Conservation (phyloP, 2,797 vertebrate genomes). For the Anniella stebbinsi region DNA sequence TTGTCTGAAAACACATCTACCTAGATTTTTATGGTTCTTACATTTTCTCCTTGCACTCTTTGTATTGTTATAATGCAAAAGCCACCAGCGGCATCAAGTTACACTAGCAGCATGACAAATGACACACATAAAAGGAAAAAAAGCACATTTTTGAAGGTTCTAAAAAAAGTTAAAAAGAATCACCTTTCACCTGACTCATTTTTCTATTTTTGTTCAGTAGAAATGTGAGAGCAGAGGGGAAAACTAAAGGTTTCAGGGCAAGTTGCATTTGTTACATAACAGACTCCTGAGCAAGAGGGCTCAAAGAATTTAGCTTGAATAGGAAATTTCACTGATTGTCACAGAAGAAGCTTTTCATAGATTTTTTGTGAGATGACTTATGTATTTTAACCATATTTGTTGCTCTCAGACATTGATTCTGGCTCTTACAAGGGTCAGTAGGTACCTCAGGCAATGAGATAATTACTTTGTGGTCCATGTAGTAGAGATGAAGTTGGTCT, state of each 20-base stretch:
- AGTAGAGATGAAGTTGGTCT: not conserved
- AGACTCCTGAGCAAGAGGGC: not conserved
- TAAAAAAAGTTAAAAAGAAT: constrained; percentile 32
- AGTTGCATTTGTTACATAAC: not conserved
- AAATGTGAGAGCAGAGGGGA: not conserved
- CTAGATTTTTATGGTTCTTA: not conserved
- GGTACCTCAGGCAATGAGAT: not conserved
- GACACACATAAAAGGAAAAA: not conserved
- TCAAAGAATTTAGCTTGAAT: constrained; percentile 28
- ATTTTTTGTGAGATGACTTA: not conserved
- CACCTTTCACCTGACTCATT: constrained; percentile 19
- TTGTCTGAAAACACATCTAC: not conserved
- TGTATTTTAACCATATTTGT: not conserved
- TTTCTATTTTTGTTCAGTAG: not conserved
- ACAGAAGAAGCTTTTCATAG: not conserved
- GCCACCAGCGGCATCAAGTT: not conserved
- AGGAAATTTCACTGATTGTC: not conserved
- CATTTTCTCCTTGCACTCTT: constrained; percentile 23
- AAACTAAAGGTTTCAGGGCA: constrained; percentile 8
- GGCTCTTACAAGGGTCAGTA: not conserved
- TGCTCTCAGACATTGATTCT: not conserved
- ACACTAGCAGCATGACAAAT: constrained; percentile 21
- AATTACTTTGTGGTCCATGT: not conserved
- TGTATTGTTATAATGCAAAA: constrained; percentile 39
- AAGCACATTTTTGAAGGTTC: constrained; percentile 34